Percentiles rank a stretch among this genome's conserved stretches.
These are phyloP conservation scores for Monomorium pharaonis DNA, from an alignment of 1,140 invertebrate species.

Conservation along the genomic window DNA sequence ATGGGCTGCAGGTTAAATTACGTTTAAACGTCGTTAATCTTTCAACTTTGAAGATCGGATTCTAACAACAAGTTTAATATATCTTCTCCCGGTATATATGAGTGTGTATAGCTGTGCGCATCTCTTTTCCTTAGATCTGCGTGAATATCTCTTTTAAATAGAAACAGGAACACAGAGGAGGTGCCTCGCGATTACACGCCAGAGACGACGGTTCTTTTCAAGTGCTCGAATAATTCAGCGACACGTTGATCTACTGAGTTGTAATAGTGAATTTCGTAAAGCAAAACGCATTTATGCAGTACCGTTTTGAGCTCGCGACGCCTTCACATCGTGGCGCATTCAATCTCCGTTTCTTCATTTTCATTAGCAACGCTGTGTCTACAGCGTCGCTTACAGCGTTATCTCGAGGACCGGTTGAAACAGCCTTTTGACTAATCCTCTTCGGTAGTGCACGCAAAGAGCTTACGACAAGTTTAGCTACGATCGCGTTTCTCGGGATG, in stretches of 20 bases:
- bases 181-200: background rate
- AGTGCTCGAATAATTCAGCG: constrained; percentile 35
- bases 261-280: constrained; percentile 36
- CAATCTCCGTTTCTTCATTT: constrained; percentile 49
- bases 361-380: constrained; percentile 44
- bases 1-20: background rate
- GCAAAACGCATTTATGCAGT: constrained; percentile 37
- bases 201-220: constrained; percentile 10
- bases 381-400: constrained; percentile 21
- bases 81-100: background rate
- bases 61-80: background rate
- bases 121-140: background rate
- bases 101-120: background rate
- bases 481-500: background rate
- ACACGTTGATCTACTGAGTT: constrained; percentile 49
- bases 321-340: constrained; percentile 6
- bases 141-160: constrained; percentile 14
- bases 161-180: background rate
- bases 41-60: background rate
- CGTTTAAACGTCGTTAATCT: background rate
- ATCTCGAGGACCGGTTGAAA: constrained; percentile 1
- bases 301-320: constrained; percentile 1
- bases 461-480: constrained; percentile 4
- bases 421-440: constrained; percentile 42
- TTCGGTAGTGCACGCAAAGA: constrained; percentile 27